A percentile compares a stretch with the other conserved stretches of the same genome.
phyloP scores from a whole-genome alignment of 2,797 vertebrate species.

The Anas bahamensis region DNA sequence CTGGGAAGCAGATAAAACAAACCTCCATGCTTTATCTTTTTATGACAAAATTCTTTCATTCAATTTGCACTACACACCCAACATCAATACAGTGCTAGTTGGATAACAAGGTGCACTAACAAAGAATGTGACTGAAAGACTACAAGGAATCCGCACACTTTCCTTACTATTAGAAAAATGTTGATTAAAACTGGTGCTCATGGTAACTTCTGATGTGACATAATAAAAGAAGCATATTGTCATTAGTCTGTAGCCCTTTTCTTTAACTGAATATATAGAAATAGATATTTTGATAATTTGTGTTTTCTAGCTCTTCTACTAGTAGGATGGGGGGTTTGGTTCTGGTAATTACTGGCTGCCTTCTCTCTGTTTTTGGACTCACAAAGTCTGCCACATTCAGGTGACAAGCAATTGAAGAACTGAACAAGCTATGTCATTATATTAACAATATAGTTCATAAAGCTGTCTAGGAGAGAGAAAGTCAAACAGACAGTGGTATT shows the following conservation, averaged over 20 bases:
- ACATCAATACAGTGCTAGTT: background rate
- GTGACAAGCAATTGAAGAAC: background rate
- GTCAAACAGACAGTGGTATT: background rate
- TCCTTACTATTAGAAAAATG: conserved; percentile 1
- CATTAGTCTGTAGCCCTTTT: background rate
- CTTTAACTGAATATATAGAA: background rate
- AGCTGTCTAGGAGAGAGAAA: background rate
- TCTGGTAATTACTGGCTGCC: background rate
- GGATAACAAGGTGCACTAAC: background rate
- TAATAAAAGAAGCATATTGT: background rate
- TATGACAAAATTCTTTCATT: conserved; percentile 22
- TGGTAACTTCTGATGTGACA: background rate
- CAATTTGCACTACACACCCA: background rate
- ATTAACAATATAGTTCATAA: background rate
- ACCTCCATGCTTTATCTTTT: conserved; percentile 7
- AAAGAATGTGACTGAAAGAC: background rate
- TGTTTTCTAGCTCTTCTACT: background rate
- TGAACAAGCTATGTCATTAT: background rate
- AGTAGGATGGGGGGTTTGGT: background rate
- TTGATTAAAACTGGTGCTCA: background rate
- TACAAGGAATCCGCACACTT: background rate
- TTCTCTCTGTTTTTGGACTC: background rate
- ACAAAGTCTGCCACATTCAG: background rate
- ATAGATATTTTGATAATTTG: background rate
- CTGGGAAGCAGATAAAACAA: conserved; percentile 43